Base-by-base conservation (phyloP, 2,888 invertebrate species). In the Cheilosia scutellata region DNA sequence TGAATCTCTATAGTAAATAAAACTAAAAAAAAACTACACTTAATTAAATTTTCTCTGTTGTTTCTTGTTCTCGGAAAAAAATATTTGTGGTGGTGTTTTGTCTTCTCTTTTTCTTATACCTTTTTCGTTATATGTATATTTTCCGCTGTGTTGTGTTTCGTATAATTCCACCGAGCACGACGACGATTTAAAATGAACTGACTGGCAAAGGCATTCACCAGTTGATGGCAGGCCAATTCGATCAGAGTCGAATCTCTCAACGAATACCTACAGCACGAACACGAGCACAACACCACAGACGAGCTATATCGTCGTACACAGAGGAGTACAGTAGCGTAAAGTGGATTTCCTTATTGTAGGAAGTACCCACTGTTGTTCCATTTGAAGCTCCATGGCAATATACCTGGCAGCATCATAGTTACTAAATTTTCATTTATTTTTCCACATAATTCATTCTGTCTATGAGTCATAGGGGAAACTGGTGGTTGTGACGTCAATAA, bases 121-220 rank as follows among this genome's bases (percentile, higher is more conserved):
- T 40, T 53, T 57, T 40, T 58, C 5, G 40, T 13, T 58, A 7
- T 40, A 2, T 33, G 20, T 37, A 33, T 62, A 20, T 66, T 68
- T 74, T 31, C 44, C 33, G 31, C 27, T 68, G 44, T 44, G 57
- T 27, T 5, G 49, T 44, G 20, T 66, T 55, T 57, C 47, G 63
- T n/a, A n/a, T n/a, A 33, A 66, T 44, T 57, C 70, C 47, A 76
- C 60, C 62, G 57, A 63, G 16, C 82, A 72, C 82, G 86, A 82
- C 86, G 49, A 86, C 66, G 86, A 71, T 76, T 77, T 40, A 75
- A 86, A 82, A 77, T 82, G 82, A 77, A 86, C 86, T 86, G 82
- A 86, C 66, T 86, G 29, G 63, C 82, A 53, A 76, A 76, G 42
- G 62, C 70, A 76, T 74, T 74, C 83, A 74, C 83, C 57, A 83